Evolutionary conservation across 2,113 vertebrate genomes (phyloP).

Genomic region (Aythya baeri): DNA sequence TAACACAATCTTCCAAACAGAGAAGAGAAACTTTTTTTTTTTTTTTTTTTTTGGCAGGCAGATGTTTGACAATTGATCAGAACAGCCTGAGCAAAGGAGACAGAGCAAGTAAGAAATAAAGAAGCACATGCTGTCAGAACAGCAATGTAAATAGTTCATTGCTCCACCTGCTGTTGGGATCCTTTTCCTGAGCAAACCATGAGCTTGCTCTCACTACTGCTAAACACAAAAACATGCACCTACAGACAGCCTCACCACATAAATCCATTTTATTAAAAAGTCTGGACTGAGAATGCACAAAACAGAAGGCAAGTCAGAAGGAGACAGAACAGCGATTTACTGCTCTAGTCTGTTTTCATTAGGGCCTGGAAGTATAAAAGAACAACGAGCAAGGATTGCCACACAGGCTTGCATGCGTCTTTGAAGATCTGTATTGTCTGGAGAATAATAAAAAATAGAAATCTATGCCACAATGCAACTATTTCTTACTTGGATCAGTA

Average conservation of each 20-base stretch:
- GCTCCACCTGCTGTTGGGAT: constrained; percentile 58
- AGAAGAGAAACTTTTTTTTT: neutral
- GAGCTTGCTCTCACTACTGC: accelerated
- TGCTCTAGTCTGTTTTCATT: constrained; percentile 20
- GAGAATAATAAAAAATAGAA: neutral
- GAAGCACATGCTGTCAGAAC: neutral
- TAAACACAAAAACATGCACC: neutral
- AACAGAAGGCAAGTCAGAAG: constrained; percentile 13
- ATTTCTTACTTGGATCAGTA: constrained; percentile 16
- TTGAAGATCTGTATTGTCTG: constrained; percentile 17
- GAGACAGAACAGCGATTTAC: constrained; percentile 1
- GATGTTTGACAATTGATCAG: constrained; percentile 40
- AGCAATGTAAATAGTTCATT: neutral
- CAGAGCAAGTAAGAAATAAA: neutral
- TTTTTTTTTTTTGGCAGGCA: neutral
- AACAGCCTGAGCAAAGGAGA: neutral
- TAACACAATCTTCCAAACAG: constrained; percentile 37
- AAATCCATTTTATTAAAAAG: neutral
- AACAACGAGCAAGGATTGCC: neutral
- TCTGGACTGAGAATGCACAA: neutral
- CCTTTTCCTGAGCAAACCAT: neutral
- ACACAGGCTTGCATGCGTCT: neutral
- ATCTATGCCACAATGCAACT: neutral
- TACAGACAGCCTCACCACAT: neutral
- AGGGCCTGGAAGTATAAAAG: neutral